Evolutionary conservation across 2,888 invertebrate species (phyloP).

Genomic region (Pemphredon lugubris): DNA sequence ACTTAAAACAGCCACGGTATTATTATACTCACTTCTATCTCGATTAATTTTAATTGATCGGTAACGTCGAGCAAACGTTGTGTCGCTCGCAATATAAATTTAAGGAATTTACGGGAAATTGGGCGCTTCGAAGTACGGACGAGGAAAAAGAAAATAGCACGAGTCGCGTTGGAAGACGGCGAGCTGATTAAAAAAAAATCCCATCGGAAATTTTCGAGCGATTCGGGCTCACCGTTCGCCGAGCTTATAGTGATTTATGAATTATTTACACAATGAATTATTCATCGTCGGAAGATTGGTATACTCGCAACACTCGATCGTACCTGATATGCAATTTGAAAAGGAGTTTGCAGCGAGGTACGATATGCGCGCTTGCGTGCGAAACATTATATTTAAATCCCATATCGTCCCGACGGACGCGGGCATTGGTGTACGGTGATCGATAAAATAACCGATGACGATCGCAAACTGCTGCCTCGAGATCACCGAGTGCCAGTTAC

Average conservation of each 20-base stretch:
- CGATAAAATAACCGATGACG: conserved; percentile 51
- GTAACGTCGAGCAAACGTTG: too few species aligned
- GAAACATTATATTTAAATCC: conserved; percentile 63
- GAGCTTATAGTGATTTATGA: conserved; percentile 62
- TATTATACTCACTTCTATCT: too few species aligned
- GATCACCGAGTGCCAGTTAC: too few species aligned
- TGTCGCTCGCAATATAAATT: too few species aligned
- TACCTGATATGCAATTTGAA: conserved; percentile 69
- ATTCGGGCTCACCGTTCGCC: conserved; percentile 32
- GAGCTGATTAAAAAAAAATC: conserved; percentile 18
- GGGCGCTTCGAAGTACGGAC: background rate
- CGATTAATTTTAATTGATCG: too few species aligned
- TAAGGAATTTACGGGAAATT: too few species aligned
- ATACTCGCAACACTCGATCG: conserved; percentile 67
- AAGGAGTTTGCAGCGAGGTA: conserved; percentile 58
- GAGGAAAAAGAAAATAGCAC: background rate
- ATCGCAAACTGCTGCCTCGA: conserved; percentile 44
- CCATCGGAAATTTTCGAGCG: conserved; percentile 47
- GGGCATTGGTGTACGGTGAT: background rate
- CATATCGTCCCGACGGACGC: conserved; percentile 23
- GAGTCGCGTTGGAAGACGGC: background rate
- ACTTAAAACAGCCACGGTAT: too few species aligned
- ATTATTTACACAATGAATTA: conserved; percentile 69
- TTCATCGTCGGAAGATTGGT: conserved; percentile 69
- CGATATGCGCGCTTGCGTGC: conserved; percentile 46